These are phyloP conservation scores for Lathamus discolor DNA, from an alignment of 2,113 vertebrate genomes.

Conservation along the genomic window DNA sequence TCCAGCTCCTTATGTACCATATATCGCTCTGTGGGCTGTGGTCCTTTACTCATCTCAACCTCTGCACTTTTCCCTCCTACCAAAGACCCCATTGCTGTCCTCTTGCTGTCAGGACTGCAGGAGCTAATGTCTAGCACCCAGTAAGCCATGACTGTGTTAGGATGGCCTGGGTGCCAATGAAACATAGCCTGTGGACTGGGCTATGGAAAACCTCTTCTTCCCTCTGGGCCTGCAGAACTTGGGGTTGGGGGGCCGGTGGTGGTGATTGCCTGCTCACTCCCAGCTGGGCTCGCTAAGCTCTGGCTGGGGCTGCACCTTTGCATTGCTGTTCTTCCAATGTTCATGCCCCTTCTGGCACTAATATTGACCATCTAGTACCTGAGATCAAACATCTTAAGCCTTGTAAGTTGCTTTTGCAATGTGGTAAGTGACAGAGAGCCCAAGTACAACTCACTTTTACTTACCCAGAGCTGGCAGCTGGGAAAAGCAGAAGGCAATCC, in stretches of 20 bases:
- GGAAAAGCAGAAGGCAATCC: background rate
- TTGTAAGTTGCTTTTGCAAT: background rate
- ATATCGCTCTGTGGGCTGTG: background rate
- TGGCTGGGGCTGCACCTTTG: background rate
- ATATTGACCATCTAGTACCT: too few relatives aligned
- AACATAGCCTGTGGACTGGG: background rate
- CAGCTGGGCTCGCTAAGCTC: background rate
- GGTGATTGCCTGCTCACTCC: background rate
- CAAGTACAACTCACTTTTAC: background rate
- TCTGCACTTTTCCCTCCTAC: background rate
- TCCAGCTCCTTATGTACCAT: background rate
- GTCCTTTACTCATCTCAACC: background rate
- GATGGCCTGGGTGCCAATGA: background rate
- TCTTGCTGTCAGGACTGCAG: background rate
- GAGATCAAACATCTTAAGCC: background rate
- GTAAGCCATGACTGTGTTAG: background rate
- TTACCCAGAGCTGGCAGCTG: background rate
- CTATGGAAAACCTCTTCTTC: background rate
- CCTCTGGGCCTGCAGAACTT: background rate
- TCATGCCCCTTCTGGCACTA: background rate
- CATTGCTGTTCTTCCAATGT: fast-evolving
- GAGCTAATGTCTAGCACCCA: background rate
- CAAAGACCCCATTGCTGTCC: background rate
- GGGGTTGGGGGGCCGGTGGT: background rate
- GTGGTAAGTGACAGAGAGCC: fast-evolving